Evolutionary conservation across 2,113 vertebrate genomes (phyloP).

Genomic region (Nesoenas mayeri): DNA sequence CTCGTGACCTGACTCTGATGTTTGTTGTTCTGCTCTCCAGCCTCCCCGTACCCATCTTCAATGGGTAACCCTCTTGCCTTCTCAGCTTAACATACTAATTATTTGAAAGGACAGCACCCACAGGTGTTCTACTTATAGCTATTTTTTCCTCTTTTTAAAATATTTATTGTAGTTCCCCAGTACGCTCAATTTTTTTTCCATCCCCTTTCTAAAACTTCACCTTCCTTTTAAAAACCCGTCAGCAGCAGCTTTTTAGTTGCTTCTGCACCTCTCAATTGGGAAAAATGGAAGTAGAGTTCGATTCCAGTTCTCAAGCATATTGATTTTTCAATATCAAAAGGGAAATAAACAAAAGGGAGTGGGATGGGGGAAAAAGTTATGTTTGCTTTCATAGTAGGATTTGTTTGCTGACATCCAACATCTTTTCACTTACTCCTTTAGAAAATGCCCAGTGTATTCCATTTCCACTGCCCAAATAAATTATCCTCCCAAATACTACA

Average conservation of each 20-base stretch:
- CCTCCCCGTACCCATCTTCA: not conserved
- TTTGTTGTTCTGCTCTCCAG: not conserved
- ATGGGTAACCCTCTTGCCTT: not conserved
- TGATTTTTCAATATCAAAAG: not conserved
- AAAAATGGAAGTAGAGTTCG: fast-evolving
- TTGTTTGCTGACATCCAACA: not conserved
- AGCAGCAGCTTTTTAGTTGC: not conserved
- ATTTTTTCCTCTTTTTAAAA: not conserved
- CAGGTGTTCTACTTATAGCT: not conserved
- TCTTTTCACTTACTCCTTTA: not conserved
- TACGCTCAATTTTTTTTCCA: not conserved
- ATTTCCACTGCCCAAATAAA: not conserved
- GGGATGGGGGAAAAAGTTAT: not conserved
- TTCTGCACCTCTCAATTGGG: not conserved
- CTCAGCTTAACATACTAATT: not conserved
- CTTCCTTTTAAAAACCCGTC: not conserved
- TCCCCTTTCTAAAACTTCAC: not conserved
- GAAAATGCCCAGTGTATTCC: not conserved
- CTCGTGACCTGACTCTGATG: not conserved
- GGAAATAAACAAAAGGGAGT: not conserved
- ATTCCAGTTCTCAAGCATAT: not conserved
- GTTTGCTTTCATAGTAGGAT: not conserved
- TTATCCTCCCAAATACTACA: not conserved
- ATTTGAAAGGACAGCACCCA: not conserved
- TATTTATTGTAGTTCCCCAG: not conserved